Evolutionary conservation across 2,113 vertebrate species (phyloP), one percentile per base, ranked within the genome.

Genomic region (Hipposideros armiger): DNA sequence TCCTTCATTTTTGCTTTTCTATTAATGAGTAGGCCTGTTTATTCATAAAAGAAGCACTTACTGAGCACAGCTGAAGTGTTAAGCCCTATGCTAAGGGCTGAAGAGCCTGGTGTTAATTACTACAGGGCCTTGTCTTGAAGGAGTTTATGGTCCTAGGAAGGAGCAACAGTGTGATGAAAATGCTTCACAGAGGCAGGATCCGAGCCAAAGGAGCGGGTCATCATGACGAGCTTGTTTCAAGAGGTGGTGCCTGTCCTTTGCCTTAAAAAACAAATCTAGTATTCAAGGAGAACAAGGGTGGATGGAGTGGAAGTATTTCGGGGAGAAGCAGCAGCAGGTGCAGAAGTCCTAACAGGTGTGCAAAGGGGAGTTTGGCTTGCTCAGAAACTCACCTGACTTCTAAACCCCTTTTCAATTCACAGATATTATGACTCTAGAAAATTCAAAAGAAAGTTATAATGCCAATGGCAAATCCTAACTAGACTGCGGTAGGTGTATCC

Each of bases 331-430:
- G 42, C 22, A 24, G n/a, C 69, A 67, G 77, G 50, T 36, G 24
- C 45, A 78, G 32, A 60, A 60, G 30, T 74, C 45, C 58, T 89
- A 80, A 19, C 40, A 66, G 45, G 22, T 42, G 45, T 78, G 47
- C 69, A 42, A 52, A 72, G 56, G 28, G 58, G 42, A 69, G 5
- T 5, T 16, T 52, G 42, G 15, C 74, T 86, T 62, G 36, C 47
- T 86, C 52, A 62, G 56, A 64, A 82, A 94, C 47, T 77, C 32
- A 60, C 40, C 60, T 50, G 60, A 58, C 16, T 81, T 78, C 70
- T 91, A 94, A 93, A 10, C 17, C 5, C 26, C 60, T 20, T 91
- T 95, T 45, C 40, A 40, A 26, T 67, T 82, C 64, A 80, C 84
- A 82, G 62, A 78, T 73, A 32, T 22, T 62, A 66, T 56, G 45